phyloP scores from a whole-genome alignment of 2,888 invertebrate genomes.

The Phyllotreta striolata region DNA sequence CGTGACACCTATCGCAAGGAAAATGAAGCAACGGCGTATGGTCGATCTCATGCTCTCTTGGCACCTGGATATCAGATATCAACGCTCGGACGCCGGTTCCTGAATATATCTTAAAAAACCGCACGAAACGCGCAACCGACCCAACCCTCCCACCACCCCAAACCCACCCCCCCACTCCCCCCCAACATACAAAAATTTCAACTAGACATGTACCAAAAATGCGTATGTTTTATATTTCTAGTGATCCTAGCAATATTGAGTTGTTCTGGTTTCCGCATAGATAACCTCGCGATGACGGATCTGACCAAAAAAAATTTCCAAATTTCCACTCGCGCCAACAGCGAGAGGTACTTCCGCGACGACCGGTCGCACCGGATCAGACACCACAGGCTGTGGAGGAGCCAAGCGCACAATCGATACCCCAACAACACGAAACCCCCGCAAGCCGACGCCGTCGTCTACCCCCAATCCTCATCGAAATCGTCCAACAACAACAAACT shows the following conservation, averaged over 20 bases:
- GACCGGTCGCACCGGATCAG: slow-evolving; percentile 45
- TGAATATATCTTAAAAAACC: slow-evolving; percentile 46
- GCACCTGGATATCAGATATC: slow-evolving; percentile 56
- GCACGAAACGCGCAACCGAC: slow-evolving; percentile 11
- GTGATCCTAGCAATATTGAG: slow-evolving; percentile 60
- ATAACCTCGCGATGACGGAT: slow-evolving; percentile 58
- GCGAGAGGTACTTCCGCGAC: slow-evolving; percentile 20
- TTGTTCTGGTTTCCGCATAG: slow-evolving; percentile 62
- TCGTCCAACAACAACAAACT: neutral
- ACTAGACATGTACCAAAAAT: slow-evolving; percentile 61
- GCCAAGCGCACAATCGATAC: slow-evolving; percentile 42
- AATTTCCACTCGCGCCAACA: slow-evolving; percentile 46
- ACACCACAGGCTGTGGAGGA: slow-evolving; percentile 49
- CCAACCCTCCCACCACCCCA: slow-evolving; percentile 28
- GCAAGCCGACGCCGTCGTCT: slow-evolving; percentile 43
- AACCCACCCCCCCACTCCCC: too few relatives aligned
- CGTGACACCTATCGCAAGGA: slow-evolving; percentile 44
- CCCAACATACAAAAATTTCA: neutral
- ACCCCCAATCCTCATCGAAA: slow-evolving; percentile 23
- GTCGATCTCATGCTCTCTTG: slow-evolving; percentile 50
- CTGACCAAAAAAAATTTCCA: slow-evolving; percentile 50
- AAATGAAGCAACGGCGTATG: slow-evolving; percentile 55
- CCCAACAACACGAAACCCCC: slow-evolving; percentile 18
- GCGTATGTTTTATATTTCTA: slow-evolving; percentile 61
- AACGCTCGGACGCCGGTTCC: slow-evolving; percentile 52